These are phyloP conservation scores for Dicroscelio sp. DNA, from an alignment of 2,888 invertebrate genomes.

Conservation along the genomic window DNA sequence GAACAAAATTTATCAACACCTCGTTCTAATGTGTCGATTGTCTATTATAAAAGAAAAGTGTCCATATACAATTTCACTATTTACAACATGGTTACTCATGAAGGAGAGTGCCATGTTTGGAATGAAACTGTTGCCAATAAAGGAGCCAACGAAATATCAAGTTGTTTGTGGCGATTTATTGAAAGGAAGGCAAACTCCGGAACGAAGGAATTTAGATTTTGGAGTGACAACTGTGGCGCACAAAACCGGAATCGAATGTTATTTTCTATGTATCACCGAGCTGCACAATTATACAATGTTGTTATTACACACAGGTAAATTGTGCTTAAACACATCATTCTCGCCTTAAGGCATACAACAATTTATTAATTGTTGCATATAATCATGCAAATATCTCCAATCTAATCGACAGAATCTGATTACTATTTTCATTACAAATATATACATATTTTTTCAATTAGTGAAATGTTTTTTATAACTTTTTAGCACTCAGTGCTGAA, in stretches of 20 bases:
- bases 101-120: slow-evolving; percentile 71
- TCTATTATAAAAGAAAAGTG: slow-evolving; percentile 52
- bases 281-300: too few relatives aligned
- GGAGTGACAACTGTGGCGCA: slow-evolving; percentile 23
- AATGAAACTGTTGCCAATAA: slow-evolving; percentile 73
- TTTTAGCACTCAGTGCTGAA: too few relatives aligned
- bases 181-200: not conserved
- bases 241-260: slow-evolving; percentile 38
- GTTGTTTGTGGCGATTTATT: slow-evolving; percentile 66
- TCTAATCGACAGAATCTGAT: too few relatives aligned
- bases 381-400: too few relatives aligned
- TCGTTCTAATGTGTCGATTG: not conserved
- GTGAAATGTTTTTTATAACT: too few relatives aligned
- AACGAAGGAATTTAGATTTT: slow-evolving; percentile 2
- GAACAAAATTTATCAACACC: slow-evolving; percentile 44
- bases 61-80: slow-evolving; percentile 57
- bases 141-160: slow-evolving; percentile 72
- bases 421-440: too few relatives aligned
- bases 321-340: too few relatives aligned
- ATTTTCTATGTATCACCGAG: slow-evolving; percentile 7
- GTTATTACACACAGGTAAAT: too few relatives aligned
- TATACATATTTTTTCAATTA: too few relatives aligned
- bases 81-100: slow-evolving; percentile 27
- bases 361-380: too few relatives aligned
- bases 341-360: too few relatives aligned